phyloP scores from a whole-genome alignment of 1,140 invertebrate species.

The Drosophila micromelanica region DNA sequence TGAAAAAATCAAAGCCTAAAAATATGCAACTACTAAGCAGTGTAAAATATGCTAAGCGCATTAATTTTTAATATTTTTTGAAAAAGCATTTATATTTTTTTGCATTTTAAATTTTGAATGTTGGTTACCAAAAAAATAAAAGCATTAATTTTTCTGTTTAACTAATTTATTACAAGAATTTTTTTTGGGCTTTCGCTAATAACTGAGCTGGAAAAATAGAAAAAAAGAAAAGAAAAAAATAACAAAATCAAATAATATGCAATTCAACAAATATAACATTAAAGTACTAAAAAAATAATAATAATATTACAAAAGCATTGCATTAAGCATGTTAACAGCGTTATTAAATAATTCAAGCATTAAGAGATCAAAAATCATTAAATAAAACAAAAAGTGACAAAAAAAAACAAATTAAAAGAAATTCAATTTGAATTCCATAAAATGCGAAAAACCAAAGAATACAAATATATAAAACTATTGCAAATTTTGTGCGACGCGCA shows the following conservation, averaged over 20 bases:
- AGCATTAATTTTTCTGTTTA: conserved; percentile 49
- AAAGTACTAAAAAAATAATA: conserved; percentile 40
- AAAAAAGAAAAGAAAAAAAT: conserved; percentile 43
- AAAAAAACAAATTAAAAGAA: conserved; percentile 37
- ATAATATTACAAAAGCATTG: conserved; percentile 54
- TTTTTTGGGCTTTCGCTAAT: conserved; percentile 58
- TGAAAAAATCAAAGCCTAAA: conserved; percentile 10
- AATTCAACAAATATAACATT: conserved; percentile 54
- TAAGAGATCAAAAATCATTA: conserved; percentile 71
- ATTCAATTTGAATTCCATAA: conserved; percentile 65
- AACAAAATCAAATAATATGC: conserved; percentile 52
- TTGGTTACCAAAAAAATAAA: conserved; percentile 58
- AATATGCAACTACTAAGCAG: conserved; percentile 51
- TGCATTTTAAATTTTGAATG: too few relatives aligned
- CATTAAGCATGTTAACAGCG: conserved; percentile 67
- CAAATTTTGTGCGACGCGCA: conserved; percentile 68
- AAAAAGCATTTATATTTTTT: conserved; percentile 33
- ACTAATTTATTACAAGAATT: conserved; percentile 76
- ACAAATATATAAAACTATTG: conserved; percentile 59
- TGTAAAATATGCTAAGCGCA: conserved; percentile 31
- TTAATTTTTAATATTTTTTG: conserved; percentile 12
- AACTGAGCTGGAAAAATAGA: conserved; percentile 80
- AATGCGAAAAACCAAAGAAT: conserved; percentile 36
- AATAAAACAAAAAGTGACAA: conserved; percentile 35
- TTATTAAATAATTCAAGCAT: conserved; percentile 78